These are phyloP conservation scores for Drosophila stalkeri DNA, from an alignment of 2,888 invertebrate genomes.

Conservation along the genomic window DNA sequence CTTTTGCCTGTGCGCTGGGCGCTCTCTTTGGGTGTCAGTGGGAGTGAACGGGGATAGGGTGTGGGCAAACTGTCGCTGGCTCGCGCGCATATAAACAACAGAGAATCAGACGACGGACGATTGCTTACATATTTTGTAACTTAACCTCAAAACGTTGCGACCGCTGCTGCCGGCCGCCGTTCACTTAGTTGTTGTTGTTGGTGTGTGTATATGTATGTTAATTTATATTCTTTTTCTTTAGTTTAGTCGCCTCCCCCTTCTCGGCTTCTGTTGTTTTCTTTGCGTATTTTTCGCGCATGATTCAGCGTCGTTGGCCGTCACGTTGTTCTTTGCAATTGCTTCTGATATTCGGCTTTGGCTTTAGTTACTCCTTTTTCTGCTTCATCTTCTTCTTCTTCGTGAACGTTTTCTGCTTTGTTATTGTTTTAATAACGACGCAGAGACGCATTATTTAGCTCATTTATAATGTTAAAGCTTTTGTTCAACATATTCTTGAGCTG, in stretches of 20 bases:
- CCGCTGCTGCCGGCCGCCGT: constrained; percentile 60
- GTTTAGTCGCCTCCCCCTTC: constrained; percentile 11
- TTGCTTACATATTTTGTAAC: constrained; percentile 74
- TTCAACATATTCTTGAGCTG: constrained; percentile 45
- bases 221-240: constrained; percentile 62
- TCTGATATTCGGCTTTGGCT: constrained; percentile 21
- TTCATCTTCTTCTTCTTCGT: constrained; percentile 24
- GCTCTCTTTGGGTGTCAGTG: constrained; percentile 19
- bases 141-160: constrained; percentile 72
- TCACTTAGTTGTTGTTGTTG: constrained; percentile 23
- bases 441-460: constrained; percentile 44
- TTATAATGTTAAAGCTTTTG: constrained; percentile 54
- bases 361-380: constrained; percentile 11
- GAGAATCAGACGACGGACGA: constrained; percentile 45
- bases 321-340: constrained; percentile 55
- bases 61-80: constrained; percentile 38
- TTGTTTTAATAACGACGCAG: constrained; percentile 55
- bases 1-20: constrained; percentile 19
- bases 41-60: constrained; percentile 18
- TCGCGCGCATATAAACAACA: constrained; percentile 53
- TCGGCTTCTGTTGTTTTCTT: constrained; percentile 49
- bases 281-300: constrained; percentile 71
- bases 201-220: constrained; percentile 53
- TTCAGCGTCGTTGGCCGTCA: constrained; percentile 54
- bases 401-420: constrained; percentile 59